Base-by-base conservation (phyloP, 2,797 vertebrate genomes). In the Notolabrus celidotus region DNA sequence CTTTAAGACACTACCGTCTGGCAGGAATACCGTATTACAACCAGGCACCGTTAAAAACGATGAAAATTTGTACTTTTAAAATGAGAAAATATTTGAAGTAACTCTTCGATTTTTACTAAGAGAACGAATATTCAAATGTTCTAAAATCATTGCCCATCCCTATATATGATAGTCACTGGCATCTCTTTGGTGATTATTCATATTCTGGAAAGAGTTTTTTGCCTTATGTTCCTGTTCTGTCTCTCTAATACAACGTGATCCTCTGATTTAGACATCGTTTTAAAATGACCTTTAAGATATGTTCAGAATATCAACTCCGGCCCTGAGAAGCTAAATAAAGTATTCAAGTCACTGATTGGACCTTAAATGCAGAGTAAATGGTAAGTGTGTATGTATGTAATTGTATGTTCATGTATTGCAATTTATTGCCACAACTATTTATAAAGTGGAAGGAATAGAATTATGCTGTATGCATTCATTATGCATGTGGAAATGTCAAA, bases 401-500 rank as follows among this genome's bases (percentile, higher is more conserved):
- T 25, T 61, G 8, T 46, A 52, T 54, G 20, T 42, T 53, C 25
- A 0, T 59, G 64, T 51, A 22, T 70, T 77, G 10, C 56, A 51
- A 33, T 67, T 41, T 20, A 59, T 52, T 68, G 27, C 61, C 34
- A 38, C 17, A 51, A 62, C 43, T 42, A 31, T 54, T 73, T 57
- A 33, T 56, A 59, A 41, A 68, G 41, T 62, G 31, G 38, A 19
- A 63, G 54, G 19, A 25, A 51, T 38, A 43, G 12, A 75, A 64
- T 39, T 20, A 50, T 45, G 34, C n/a, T 9, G n/a, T 67, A 72
- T 58, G 10, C 4, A 64, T 68, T 80, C 42, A 67, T 49, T 67
- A 69, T 80, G 63, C 67, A 71, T 63, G 31, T 51, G 59, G 55
- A 87, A 77, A 80, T 80, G 66, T 74, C 66, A 83, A 55, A 71